Evolutionary conservation across 1,140 invertebrate genomes (phyloP).

Genomic region (Riptortus pedestris): DNA sequence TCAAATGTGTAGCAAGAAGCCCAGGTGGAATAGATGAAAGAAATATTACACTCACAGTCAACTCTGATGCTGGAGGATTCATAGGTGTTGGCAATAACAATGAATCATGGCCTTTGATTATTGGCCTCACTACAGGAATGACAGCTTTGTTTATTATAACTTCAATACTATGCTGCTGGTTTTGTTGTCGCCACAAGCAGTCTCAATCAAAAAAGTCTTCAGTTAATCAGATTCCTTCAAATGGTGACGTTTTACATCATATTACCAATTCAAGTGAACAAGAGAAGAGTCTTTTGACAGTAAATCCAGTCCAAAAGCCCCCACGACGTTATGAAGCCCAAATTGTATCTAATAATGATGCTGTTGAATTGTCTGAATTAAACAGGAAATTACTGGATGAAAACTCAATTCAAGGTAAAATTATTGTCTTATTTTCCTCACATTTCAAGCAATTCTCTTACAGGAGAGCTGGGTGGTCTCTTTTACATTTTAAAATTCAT

Average conservation of each 20-base stretch:
- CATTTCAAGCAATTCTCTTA: too few relatives aligned
- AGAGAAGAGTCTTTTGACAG: conserved; percentile 66
- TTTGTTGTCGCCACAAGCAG: conserved; percentile 45
- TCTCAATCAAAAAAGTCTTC: conserved; percentile 39
- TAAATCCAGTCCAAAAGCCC: conserved; percentile 69
- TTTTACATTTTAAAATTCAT: too few relatives aligned
- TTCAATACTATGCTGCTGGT: conserved; percentile 53
- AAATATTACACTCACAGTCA: conserved; percentile 55
- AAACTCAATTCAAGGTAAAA: conserved; percentile 56
- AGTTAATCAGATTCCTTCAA: conserved; percentile 29
- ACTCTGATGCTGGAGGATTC: conserved; percentile 33
- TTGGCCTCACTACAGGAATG: conserved; percentile 35
- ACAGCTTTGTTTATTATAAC: conserved; percentile 44
- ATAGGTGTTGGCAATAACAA: conserved; percentile 34
- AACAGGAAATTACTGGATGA: conserved; percentile 64
- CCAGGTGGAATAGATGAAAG: conserved; percentile 67
- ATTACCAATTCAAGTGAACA: conserved; percentile 35
- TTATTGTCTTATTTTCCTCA: not conserved
- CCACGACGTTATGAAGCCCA: conserved; percentile 51
- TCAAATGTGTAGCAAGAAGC: conserved; percentile 78
- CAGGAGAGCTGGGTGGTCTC: too few relatives aligned
- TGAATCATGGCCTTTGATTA: conserved; percentile 38
- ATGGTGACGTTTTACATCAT: conserved; percentile 33
- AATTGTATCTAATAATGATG: conserved; percentile 45
- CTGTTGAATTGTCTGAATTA: conserved; percentile 65